Base-by-base conservation (phyloP, 1,140 invertebrate genomes). In the Cydia fagiglandana region DNA sequence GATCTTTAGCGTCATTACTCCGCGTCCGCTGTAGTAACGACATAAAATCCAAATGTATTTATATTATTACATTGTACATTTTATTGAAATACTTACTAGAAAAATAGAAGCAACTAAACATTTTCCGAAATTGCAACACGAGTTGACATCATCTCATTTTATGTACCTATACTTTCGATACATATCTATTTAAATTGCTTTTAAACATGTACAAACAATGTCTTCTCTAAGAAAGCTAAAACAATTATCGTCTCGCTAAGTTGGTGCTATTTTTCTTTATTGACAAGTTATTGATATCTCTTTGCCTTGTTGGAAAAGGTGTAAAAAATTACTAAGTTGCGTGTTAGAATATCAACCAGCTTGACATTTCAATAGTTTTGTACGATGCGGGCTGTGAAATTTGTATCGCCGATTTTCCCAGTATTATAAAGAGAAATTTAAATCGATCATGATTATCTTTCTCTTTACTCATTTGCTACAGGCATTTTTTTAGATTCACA, bases 311-410 rank as follows among this genome's bases (percentile, higher is more conserved):
- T 38, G n/a, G 66, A 70, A 68, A 68, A 41, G 66, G 66, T 45
- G 66, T 70, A 70, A 70, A 41, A 61, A 70, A 38, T 70, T n/a
- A 70, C 30, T 70, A n/a, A 70, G 66, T 70, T 70, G 66, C 66
- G 66, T 70, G 66, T 17, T 70, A 34, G 30, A 70, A 41, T 34
- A 70, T 15, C 30, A 38, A 38, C 17, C 12, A 9, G 28, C 66
- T 70, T 70, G 66, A 70, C 66, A 70, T 38, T 70, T 70, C 30
- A 70, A 70, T 70, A 38, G 66, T 70, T 70, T 70, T 6, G 66
- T 70, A 70, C 30, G 66, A 70, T 17, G 30, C 66, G 66, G 64
- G 66, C 34, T 70, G 66, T 70, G 66, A 70, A 70, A 70, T 38
- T 38, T 38, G 34, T 34, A 34, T 38, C 30, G 10, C 34, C 38